Evolutionary conservation across 92 coral and sea anemone species (phyloP).

Genomic region (Epizoanthus illoricatus): DNA sequence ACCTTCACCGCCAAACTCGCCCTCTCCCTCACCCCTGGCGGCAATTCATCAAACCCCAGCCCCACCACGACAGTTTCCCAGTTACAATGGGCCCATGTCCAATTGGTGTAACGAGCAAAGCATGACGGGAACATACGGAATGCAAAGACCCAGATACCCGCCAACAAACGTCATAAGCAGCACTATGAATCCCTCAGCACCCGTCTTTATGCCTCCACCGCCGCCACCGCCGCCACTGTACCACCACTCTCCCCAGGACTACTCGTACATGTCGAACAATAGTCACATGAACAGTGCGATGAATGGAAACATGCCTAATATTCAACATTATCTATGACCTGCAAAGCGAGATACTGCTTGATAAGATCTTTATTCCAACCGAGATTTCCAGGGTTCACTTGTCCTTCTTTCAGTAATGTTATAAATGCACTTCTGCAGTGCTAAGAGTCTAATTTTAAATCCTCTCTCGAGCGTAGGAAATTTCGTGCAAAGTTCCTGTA

Average conservation of each 20-base stretch:
- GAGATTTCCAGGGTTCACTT: not conserved
- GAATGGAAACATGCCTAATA: constrained; percentile 42
- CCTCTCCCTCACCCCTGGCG: constrained; percentile 37
- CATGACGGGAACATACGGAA: constrained; percentile 41
- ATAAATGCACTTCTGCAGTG: not conserved
- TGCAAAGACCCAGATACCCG: constrained; percentile 38
- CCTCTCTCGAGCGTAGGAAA: too few species aligned
- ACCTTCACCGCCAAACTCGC: constrained; percentile 40
- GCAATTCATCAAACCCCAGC: constrained; percentile 19
- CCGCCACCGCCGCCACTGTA: constrained; percentile 42
- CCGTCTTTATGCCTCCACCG: constrained; percentile 46
- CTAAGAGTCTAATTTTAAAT: too few species aligned
- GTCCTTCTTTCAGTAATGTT: not conserved
- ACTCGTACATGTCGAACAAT: constrained; percentile 41
- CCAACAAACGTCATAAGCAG: constrained; percentile 44
- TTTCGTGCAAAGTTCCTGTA: not conserved
- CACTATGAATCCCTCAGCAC: constrained; percentile 44
- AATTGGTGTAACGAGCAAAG: constrained; percentile 42
- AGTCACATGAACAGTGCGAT: constrained; percentile 42
- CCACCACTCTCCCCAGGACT: constrained; percentile 43
- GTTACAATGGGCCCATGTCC: constrained; percentile 31
- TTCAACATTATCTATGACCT: constrained; percentile 40
- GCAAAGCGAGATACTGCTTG: not conserved
- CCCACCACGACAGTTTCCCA: constrained; percentile 37
- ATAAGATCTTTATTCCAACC: not conserved